phyloP scores from a whole-genome alignment of 2,797 vertebrate species.

The Acanthurus tractus region DNA sequence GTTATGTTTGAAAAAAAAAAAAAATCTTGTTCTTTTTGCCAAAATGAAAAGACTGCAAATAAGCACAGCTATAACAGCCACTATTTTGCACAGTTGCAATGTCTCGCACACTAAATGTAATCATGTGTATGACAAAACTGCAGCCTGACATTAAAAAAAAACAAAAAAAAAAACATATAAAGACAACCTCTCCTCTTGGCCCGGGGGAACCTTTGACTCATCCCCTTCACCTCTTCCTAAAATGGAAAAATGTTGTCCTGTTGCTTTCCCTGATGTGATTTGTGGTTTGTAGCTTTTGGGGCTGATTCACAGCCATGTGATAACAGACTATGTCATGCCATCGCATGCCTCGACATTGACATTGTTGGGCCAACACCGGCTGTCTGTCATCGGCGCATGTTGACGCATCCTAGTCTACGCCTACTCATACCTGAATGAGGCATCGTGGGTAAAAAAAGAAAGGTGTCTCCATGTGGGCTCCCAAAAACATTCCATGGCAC shows the following conservation, averaged over 20 bases:
- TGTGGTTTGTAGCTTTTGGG: constrained; percentile 64
- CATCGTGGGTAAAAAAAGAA: constrained; percentile 26
- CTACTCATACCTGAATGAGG: constrained; percentile 59
- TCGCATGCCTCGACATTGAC: constrained; percentile 65
- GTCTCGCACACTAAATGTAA: constrained; percentile 21
- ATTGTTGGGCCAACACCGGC: constrained; percentile 23
- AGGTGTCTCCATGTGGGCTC: constrained; percentile 55
- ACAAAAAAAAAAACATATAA: neutral
- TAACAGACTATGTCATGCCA: constrained; percentile 68
- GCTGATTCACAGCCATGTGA: constrained; percentile 72
- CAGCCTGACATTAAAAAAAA: neutral
- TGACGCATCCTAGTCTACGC: constrained; percentile 61
- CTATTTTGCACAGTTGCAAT: constrained; percentile 11
- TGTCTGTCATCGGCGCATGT: constrained; percentile 68
- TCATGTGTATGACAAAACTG: constrained; percentile 40
- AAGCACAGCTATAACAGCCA: constrained; percentile 3
- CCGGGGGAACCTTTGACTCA: constrained; percentile 56
- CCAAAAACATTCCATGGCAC: constrained; percentile 64
- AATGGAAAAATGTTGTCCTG: constrained; percentile 66
- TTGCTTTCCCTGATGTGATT: constrained; percentile 56
- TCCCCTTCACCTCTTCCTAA: constrained; percentile 60
- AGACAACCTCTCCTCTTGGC: constrained; percentile 59
- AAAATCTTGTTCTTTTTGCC: constrained; percentile 4
- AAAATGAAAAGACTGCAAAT: constrained; percentile 16
- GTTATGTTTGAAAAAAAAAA: constrained; percentile 18